Percentiles rank a stretch among this genome's conserved stretches.
These are phyloP conservation scores for Bubalus kerabau DNA, from an alignment of 2,113 vertebrate genomes.

Conservation along the genomic window DNA sequence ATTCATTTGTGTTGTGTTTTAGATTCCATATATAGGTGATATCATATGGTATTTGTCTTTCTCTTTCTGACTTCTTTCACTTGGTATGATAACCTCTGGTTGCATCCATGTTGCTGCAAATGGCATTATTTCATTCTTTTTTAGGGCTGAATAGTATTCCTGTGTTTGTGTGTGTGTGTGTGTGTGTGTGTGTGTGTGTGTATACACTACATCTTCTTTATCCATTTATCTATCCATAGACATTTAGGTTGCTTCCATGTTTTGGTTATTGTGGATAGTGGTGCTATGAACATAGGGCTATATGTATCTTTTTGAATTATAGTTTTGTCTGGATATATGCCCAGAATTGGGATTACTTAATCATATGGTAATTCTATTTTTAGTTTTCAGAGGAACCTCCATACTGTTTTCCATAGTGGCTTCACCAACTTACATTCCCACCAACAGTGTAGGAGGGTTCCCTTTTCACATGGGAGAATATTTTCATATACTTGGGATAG, in stretches of 20 bases:
- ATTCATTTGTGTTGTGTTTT: background rate
- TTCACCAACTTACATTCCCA: background rate
- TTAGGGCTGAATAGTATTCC: background rate
- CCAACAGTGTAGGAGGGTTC: background rate
- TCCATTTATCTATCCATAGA: background rate
- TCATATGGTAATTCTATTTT: background rate
- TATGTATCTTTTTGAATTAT: background rate
- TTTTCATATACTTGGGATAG: background rate
- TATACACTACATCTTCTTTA: background rate
- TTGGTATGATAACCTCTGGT: background rate
- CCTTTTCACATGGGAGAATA: background rate
- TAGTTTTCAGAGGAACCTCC: background rate
- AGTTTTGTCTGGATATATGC: background rate
- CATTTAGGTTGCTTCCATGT: background rate
- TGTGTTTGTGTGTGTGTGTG: background rate
- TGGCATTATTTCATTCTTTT: background rate
- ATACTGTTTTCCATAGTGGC: background rate
- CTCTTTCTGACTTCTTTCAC: background rate
- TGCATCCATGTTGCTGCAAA: background rate
- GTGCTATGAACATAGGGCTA: background rate
- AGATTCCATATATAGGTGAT: background rate
- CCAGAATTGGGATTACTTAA: background rate
- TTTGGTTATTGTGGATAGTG: background rate
- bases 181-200: background rate
- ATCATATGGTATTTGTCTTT: background rate